These are phyloP conservation scores for Catharus bicknelli DNA, from an alignment of 2,113 vertebrate genomes.

Conservation along the genomic window DNA sequence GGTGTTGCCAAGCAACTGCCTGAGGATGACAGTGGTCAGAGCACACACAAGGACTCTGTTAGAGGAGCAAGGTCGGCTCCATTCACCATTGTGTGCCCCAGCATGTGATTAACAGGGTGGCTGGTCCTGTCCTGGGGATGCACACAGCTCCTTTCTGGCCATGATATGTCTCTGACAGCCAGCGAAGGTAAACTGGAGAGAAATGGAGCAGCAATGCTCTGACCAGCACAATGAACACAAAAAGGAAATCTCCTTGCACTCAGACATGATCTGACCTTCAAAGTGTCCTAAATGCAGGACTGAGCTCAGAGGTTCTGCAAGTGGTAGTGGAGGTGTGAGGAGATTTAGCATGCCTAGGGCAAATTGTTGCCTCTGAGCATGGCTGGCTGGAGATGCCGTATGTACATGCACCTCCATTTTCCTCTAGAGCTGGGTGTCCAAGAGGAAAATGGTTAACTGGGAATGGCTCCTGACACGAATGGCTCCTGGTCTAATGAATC, in stretches of 20 bases:
- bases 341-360: background rate
- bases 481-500: background rate
- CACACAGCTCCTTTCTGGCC: background rate
- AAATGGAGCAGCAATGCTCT: background rate
- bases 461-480: background rate
- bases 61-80: background rate
- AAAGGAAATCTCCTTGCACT: background rate
- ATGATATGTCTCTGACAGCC: background rate
- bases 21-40: background rate
- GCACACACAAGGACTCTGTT: background rate
- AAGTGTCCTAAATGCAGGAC: background rate
- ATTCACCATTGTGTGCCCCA: background rate
- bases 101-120: background rate
- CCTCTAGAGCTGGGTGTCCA: background rate
- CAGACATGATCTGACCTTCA: background rate
- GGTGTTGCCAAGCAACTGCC: constrained; percentile 75
- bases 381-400: background rate
- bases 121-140: background rate
- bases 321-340: background rate
- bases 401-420: background rate
- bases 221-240: background rate
- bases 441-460: background rate
- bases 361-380: background rate
- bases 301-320: background rate
- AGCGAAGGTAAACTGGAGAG: background rate